Base-by-base conservation (phyloP, 2,888 invertebrate genomes). In the Metopia argyrocephala region DNA sequence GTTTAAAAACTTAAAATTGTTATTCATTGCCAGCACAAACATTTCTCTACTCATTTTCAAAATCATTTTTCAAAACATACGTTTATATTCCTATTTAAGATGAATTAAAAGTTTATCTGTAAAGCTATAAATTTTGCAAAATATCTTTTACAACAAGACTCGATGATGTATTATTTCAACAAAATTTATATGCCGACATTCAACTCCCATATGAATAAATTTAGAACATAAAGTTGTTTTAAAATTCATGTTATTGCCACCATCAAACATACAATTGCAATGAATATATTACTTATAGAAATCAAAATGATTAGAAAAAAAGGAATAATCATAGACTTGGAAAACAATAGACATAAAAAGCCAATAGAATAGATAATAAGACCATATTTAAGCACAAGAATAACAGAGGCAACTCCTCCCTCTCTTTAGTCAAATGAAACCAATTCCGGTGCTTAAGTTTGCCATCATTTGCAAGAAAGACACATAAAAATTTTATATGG, bases 121-220 rank as follows among this genome's bases (percentile, higher is more conserved):
- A 45, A 66, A 61, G 38, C 70, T 45, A 74, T 81, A 78, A 75
- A 75, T 75, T 75, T 66, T 57, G 61, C 62, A 73, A 64, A 64
- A 75, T 50, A 65, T 62, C 27, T n/a, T 15, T 38, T 38, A 31
- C 38, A 38, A 15, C 9, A 38, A 5, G 56, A 62, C 70, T 66
- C 66, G 81, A 74, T 78, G 81, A 81, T 75, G 69, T 70, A 78
- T 78, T 61, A 74, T 78, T 78, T 81, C 74, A 81, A 28, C 78
- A 66, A 45, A 70, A 78, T 56, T 62, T 69, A 69, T 62, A 62
- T 62, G 48, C 68, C 56, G 54, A 68, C 45, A 57, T 18, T 46
- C 62, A 68, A 57, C 65, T 69, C 76, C 81, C 81, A 70, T 56
- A 78, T 81, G 81, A 66, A 81, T 74, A 48, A 54, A 66, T 62